These are phyloP conservation scores for Calameuta pallipes DNA, from an alignment of 2,888 invertebrate genomes.

Conservation along the genomic window DNA sequence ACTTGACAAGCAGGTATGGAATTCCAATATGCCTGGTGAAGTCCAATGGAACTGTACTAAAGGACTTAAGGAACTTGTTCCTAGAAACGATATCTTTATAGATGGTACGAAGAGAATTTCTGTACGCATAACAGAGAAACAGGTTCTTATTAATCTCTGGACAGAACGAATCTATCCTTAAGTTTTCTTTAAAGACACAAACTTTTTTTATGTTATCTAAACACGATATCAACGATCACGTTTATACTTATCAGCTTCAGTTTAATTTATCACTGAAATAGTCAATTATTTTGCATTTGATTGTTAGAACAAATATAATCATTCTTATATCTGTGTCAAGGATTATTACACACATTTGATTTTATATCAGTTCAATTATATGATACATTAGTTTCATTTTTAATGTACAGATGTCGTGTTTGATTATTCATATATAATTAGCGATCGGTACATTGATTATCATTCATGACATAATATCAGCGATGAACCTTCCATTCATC, in stretches of 20 bases:
- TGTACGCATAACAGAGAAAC: background rate
- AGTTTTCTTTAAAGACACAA: background rate
- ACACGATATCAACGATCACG: background rate
- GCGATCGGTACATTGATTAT: background rate
- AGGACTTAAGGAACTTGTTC: background rate
- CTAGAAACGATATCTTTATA: background rate
- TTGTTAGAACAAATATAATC: background rate
- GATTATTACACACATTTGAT: background rate
- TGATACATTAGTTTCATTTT: background rate
- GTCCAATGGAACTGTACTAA: background rate
- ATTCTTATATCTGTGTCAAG: background rate
- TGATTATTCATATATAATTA: background rate
- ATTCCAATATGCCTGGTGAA: conserved; percentile 13
- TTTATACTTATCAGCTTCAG: background rate
- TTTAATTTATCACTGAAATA: background rate
- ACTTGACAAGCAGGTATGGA: conserved; percentile 84
- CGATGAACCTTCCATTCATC: background rate
- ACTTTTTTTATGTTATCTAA: background rate
- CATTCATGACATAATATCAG: background rate
- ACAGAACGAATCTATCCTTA: background rate
- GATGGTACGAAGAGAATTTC: background rate
- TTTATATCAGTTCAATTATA: background rate
- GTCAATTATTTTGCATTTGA: background rate
- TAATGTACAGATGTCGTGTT: background rate
- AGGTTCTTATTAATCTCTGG: background rate